Base-by-base conservation (phyloP, 2,888 invertebrate species). In the Byasa hedistus region DNA sequence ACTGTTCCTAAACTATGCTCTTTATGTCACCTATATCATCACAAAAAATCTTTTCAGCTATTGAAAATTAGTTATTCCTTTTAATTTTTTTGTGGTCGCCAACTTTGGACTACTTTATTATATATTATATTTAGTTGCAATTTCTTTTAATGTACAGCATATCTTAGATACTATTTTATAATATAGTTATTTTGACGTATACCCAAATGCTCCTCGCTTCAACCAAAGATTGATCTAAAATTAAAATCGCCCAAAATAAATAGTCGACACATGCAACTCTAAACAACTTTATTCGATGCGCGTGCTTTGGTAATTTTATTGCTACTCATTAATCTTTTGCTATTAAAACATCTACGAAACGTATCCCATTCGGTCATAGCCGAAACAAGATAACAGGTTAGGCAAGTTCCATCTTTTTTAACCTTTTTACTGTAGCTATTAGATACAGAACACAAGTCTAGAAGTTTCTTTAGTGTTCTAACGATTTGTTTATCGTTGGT, bases 211-310 rank as follows among this genome's bases (percentile, higher is more conserved):
- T 44, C 23, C 12, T 55, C 48, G 19, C 3, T 19, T 19, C 48
- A n/a, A 48, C 19, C 19, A 48, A 48, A 48, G 48, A n/a, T n/a
- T n/a, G 48, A 48, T 48, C 48, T 48, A n/a, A 48, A 48, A 48
- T 48, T 48, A 48, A 48, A 48, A 48, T 48, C n/a, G 48, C n/a
- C n/a, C 3, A 48, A 48, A 48, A 48, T 48, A 48, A 48, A 48
- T n/a, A 48, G n/a, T 48, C 48, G 15, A n/a, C 48, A 48, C 7
- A n/a, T 0, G 7, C 3, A 48, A n/a, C n/a, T 48, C 48, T 48
- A 48, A 4, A 48, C n/a, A 48, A n/a, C 48, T 48, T 19, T 48
- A 48, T n/a, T 19, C 2, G 48, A 48, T 48, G 48, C 48, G 5
- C 19, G 19, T 44, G 44, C 4, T 48, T 48, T 48, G 48, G n/a